Evolutionary conservation across 2,888 invertebrate genomes (phyloP), one percentile per base, ranked within the genome.

Genomic region (Chrysomela aeneicollis): DNA sequence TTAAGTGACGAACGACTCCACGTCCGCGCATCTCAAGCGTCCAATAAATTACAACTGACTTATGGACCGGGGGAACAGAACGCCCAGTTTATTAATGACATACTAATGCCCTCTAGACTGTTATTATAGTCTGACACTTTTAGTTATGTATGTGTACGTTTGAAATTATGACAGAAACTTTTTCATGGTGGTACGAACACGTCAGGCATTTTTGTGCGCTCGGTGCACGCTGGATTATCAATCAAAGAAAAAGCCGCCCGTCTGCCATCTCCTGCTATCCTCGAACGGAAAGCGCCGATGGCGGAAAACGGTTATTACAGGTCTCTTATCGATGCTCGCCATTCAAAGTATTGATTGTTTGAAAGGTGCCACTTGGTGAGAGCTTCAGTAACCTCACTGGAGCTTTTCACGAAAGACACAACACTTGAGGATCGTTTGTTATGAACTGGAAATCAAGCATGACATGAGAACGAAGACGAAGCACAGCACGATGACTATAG

Each of bases 41-140:
- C 69, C 69, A 70, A 74, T 74, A 72, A 74, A 73, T 70, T 71
- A 66, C 68, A 68, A 63, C 67, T 66, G 69, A 69, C 69, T 69
- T 66, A 68, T 65, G 69, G 70, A 65, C 66, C 69, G 66, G 60
- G 61, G 67, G 64, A 66, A 68, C 63, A 68, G 53, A 69, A 66
- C 68, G 68, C 68, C 63, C 68, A 63, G 68, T 69, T 71, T 71
- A 73, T 72, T 73, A 73, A 73, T 73, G 73, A 73, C 68, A 69
- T 72, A 69, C 72, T 73, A 73, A 72, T 73, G 71, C 64, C 68
- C 59, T 63, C 61, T 65, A 67, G 67, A 69, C 69, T 70, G 69
- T 72, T 72, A 73, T 73, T 73, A 73, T 64, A 53, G 61, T 66
- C 69, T 66, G 68, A 64, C 69, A 63, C 64, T 59, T 59, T 66